phyloP scores from a whole-genome alignment of 2,888 invertebrate species.

The Meiosimyza platycephala region DNA sequence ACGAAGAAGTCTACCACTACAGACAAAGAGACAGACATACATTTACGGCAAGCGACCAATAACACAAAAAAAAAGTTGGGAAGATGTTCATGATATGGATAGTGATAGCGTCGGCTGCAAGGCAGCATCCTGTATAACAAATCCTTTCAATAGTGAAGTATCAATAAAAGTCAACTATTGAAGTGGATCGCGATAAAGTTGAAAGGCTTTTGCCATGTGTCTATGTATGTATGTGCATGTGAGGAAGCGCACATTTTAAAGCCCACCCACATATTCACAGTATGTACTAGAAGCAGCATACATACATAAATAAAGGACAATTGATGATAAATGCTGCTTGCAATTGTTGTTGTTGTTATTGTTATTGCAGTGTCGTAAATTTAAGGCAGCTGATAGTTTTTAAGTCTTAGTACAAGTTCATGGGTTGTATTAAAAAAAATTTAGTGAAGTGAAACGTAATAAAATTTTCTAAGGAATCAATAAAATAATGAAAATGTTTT shows the following conservation, averaged over 20 bases:
- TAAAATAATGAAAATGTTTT: too few species aligned
- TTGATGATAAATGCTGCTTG: conserved; percentile 52
- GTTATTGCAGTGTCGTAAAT: not conserved
- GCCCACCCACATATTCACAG: not conserved
- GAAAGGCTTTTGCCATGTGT: not conserved
- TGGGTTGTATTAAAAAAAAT: too few species aligned
- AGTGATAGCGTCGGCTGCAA: conserved; percentile 7
- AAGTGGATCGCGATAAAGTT: conserved; percentile 2
- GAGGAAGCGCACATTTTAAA: too few species aligned
- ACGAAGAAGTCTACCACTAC: conserved; percentile 27
- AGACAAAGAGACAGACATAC: conserved; percentile 24
- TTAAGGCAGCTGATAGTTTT: not conserved
- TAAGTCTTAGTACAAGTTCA: too few species aligned
- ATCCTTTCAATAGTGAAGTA: conserved; percentile 58
- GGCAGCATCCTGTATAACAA: conserved; percentile 41
- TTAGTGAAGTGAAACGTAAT: too few species aligned
- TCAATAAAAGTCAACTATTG: conserved; percentile 64
- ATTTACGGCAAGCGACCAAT: not conserved
- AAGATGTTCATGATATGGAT: not conserved
- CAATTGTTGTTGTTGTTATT: conserved; percentile 9
- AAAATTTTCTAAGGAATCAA: too few species aligned
- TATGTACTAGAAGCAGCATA: conserved; percentile 10
- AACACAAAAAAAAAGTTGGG: not conserved
- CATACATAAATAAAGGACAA: conserved; percentile 46
- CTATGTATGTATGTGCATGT: too few species aligned